Conservation (phyloP, 2,113 vertebrate species). For the Merops nubicus region DNA sequence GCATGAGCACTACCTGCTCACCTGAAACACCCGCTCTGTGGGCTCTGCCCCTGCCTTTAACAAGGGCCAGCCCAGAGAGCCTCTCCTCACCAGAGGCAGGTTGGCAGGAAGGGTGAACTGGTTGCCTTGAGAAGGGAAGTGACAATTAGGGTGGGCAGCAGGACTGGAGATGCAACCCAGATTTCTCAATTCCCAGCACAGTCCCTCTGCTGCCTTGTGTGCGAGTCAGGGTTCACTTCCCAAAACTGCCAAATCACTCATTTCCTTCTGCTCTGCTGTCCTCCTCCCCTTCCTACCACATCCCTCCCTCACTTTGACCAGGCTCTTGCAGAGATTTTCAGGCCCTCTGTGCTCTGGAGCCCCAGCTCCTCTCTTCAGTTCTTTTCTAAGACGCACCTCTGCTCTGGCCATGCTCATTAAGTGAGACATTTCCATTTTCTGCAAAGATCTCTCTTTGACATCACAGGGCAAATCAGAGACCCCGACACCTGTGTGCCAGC, state of each 20-base stretch:
- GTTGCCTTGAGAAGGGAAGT: neutral
- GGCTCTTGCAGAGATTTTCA: neutral
- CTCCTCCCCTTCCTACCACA: neutral
- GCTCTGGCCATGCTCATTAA: neutral
- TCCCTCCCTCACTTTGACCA: neutral
- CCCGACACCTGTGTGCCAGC: neutral
- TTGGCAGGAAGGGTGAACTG: neutral
- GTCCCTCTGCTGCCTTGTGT: neutral
- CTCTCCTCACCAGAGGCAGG: neutral
- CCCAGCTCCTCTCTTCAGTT: neutral
- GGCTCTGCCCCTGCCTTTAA: neutral
- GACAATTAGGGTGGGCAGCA: neutral
- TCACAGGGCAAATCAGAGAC: neutral
- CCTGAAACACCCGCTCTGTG: neutral
- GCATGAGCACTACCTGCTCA: rapidly evolving
- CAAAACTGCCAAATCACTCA: slow-evolving; percentile 4
- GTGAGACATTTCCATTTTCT: neutral
- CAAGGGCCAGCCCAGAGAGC: neutral
- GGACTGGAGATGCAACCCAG: neutral
- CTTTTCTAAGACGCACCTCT: neutral
- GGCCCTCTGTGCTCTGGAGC: neutral
- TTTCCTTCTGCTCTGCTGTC: slow-evolving; percentile 23
- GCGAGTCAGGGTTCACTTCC: slow-evolving; percentile 9
- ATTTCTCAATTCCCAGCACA: slow-evolving; percentile 15
- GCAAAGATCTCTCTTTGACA: neutral